A percentile compares a stretch with the other conserved stretches of the same genome.
These are phyloP conservation scores for Porites divaricata DNA, from an alignment of 92 coral and sea anemone species.

Conservation along the genomic window DNA sequence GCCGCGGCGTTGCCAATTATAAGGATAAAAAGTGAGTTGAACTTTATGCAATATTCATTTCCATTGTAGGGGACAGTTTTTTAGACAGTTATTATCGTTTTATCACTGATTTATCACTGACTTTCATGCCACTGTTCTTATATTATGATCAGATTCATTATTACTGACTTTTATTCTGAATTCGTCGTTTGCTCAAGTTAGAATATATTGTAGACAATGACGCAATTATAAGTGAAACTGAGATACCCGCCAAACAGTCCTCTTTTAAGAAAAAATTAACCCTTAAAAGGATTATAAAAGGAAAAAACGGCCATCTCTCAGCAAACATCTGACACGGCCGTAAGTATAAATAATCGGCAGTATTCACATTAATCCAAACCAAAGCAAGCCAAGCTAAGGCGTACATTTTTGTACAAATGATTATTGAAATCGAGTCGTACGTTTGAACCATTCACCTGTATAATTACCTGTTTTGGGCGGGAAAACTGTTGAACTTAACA, in stretches of 20 bases:
- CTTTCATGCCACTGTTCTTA: not conserved
- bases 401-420: too few relatives aligned
- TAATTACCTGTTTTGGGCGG: not conserved
- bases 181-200: not conserved
- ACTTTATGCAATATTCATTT: not conserved
- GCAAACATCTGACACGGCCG: not conserved
- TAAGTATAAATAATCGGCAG: not conserved
- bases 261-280: not conserved
- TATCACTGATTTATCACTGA: not conserved
- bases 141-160: too few relatives aligned
- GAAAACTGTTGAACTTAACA: not conserved
- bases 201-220: not conserved
- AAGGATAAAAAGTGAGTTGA: slow-evolving; percentile 32
- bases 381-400: too few relatives aligned
- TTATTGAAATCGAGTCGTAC: too few relatives aligned
- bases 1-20: slow-evolving; percentile 20
- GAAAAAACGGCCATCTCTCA: not conserved
- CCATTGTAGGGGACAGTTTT: not conserved
- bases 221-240: not conserved
- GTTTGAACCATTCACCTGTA: not conserved
- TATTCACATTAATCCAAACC: not conserved
- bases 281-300: not conserved
- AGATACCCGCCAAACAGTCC: not conserved
- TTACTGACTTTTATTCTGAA: too few relatives aligned
- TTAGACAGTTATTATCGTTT: not conserved